phyloP scores from a whole-genome alignment of 1,140 invertebrate genomes.

The Amyelois transitella region DNA sequence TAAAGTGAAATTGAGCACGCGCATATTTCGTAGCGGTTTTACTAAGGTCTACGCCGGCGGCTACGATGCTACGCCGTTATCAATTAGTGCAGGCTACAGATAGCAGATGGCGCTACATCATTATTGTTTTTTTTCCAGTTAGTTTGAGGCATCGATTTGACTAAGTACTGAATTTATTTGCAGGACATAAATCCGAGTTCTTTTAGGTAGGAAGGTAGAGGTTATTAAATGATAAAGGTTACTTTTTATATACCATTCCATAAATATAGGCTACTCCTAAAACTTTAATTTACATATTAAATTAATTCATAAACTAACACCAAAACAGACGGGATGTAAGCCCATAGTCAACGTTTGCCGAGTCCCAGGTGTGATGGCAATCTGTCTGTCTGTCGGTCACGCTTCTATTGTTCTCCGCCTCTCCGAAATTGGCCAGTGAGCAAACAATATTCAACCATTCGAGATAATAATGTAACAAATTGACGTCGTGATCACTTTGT shows the following conservation, averaged over 20 bases:
- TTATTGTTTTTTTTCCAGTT: too few species aligned
- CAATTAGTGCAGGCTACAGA: slow-evolving; percentile 1
- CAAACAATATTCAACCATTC: slow-evolving; percentile 20
- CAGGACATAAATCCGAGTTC: too few species aligned
- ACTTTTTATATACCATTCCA: too few species aligned
- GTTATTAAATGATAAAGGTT: too few species aligned
- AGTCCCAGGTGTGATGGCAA: slow-evolving; percentile 36
- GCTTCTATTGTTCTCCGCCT: slow-evolving; percentile 47
- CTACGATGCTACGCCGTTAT: background rate
- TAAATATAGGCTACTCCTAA: too few species aligned
- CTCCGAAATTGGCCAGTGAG: slow-evolving; percentile 42
- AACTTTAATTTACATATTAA: slow-evolving; percentile 24
- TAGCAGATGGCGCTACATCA: slow-evolving; percentile 11
- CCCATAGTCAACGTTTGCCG: slow-evolving; percentile 14
- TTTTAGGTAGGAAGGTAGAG: too few species aligned
- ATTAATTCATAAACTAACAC: slow-evolving; percentile 35
- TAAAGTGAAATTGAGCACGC: too few species aligned
- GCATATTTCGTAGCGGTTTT: too few species aligned
- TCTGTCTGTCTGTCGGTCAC: slow-evolving; percentile 38
- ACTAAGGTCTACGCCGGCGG: too few species aligned
- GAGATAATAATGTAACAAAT: slow-evolving; percentile 16
- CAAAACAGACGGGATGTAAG: slow-evolving; percentile 10
- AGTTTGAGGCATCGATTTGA: too few species aligned
- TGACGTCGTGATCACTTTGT: slow-evolving; percentile 7
- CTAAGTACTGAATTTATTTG: too few species aligned